Percentiles rank a stretch among this genome's conserved stretches.
Conservation (phyloP, 2,113 vertebrate species). For the Charina bottae region DNA sequence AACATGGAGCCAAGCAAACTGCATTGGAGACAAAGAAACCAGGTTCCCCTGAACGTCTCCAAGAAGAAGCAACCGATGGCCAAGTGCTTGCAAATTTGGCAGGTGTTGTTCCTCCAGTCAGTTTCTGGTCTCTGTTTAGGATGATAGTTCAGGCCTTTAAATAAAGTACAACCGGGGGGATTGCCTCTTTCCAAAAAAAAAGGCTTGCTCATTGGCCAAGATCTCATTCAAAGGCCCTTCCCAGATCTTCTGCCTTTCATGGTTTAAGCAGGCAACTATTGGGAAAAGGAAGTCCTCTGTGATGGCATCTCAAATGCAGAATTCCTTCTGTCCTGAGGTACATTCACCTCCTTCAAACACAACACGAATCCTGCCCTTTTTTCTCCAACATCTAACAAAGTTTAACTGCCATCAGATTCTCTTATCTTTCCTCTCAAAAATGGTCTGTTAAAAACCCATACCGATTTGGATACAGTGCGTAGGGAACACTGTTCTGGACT, state of each 20-base stretch:
- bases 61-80: not conserved
- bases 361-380: too few relatives aligned
- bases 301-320: not conserved
- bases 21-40: constrained; percentile 5
- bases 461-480: not conserved
- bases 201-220: not conserved
- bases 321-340: not conserved
- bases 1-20: constrained; percentile 97
- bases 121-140: not conserved
- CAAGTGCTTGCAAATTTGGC: not conserved
- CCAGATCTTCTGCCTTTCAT: not conserved
- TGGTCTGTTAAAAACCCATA: not conserved
- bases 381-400: not conserved
- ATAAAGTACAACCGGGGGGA: not conserved
- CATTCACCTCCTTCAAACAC: not conserved
- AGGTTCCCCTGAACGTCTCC: too few relatives aligned
- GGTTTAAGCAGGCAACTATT: not conserved
- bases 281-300: not conserved
- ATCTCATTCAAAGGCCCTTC: not conserved
- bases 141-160: not conserved
- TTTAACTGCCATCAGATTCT: not conserved
- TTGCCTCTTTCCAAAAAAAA: not conserved
- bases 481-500: not conserved
- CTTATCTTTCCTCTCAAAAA: not conserved
- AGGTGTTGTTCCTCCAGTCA: not conserved